Evolutionary conservation across 2,113 vertebrate species (phyloP).

Genomic region (Anoura caudifer): DNA sequence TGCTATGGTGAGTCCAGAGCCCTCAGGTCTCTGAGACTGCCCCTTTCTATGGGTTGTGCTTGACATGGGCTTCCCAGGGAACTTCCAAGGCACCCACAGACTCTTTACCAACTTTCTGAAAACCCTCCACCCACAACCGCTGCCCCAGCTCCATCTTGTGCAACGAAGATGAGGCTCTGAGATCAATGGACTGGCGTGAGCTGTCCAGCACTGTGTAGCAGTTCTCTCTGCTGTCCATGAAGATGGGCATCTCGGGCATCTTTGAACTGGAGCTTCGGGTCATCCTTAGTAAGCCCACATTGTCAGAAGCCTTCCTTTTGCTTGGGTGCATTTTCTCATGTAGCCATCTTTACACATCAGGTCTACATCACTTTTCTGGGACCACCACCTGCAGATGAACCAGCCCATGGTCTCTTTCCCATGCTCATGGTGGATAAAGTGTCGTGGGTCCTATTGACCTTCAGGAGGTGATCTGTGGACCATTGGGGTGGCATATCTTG

Average conservation of each 20-base stretch:
- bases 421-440: too few species aligned
- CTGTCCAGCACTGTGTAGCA: conserved; percentile 88
- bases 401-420: background rate
- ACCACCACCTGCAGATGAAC: background rate
- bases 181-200: conserved; percentile 84
- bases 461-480: background rate
- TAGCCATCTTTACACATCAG: background rate
- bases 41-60: conserved; percentile 91
- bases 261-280: conserved; percentile 93
- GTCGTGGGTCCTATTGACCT: background rate
- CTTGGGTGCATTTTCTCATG: conserved; percentile 64
- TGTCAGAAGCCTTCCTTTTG: conserved; percentile 94
- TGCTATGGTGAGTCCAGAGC: background rate
- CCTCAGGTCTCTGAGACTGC: conserved; percentile 46
- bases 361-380: rapidly evolving
- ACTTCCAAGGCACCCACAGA: conserved; percentile 94
- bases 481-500: background rate
- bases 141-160: background rate
- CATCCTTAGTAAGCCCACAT: conserved; percentile 93
- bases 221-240: conserved; percentile 94
- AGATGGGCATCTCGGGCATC: conserved; percentile 93
- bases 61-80: conserved; percentile 95
- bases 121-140: conserved; percentile 89
- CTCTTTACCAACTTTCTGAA: conserved; percentile 92
- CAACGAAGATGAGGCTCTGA: background rate